A percentile compares a stretch with the other conserved stretches of the same genome.
phyloP scores from a whole-genome alignment of 2,888 invertebrate species.

The Drosophila ochracea region DNA sequence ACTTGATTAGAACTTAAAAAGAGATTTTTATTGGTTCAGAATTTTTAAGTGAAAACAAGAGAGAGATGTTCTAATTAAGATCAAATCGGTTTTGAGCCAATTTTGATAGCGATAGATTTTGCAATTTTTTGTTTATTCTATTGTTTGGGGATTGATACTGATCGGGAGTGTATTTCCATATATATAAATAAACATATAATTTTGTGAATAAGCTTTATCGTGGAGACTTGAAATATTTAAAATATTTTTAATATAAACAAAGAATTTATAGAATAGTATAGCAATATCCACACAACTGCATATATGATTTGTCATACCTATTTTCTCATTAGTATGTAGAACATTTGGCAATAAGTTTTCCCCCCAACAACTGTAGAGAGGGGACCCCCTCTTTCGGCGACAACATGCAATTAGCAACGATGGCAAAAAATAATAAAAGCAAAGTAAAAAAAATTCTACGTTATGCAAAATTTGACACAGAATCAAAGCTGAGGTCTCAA shows the following conservation, averaged over 20 bases:
- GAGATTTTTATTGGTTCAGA: neutral
- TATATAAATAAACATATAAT: no score
- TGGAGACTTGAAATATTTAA: neutral
- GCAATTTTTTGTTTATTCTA: neutral
- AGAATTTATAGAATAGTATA: neutral
- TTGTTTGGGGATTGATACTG: neutral
- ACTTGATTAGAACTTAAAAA: neutral
- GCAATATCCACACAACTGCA: neutral
- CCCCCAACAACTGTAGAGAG: neutral
- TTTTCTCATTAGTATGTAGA: constrained; percentile 2
- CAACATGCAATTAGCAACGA: constrained; percentile 27
- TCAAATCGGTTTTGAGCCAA: neutral
- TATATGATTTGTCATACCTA: neutral
- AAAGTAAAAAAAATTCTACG: constrained; percentile 2
- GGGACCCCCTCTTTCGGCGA: no score
- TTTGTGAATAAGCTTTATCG: neutral
- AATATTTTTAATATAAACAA: no score
- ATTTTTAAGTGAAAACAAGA: neutral
- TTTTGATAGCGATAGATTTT: neutral
- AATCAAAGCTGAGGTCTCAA: constrained; percentile 32
- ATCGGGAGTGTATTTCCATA: neutral
- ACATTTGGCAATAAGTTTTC: constrained; percentile 3
- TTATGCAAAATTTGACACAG: constrained; percentile 57
- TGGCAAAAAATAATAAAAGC: constrained; percentile 20
- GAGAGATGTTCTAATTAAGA: neutral